Evolutionary conservation across 2,797 vertebrate genomes (phyloP).

Genomic region (Taenioides sp.): DNA sequence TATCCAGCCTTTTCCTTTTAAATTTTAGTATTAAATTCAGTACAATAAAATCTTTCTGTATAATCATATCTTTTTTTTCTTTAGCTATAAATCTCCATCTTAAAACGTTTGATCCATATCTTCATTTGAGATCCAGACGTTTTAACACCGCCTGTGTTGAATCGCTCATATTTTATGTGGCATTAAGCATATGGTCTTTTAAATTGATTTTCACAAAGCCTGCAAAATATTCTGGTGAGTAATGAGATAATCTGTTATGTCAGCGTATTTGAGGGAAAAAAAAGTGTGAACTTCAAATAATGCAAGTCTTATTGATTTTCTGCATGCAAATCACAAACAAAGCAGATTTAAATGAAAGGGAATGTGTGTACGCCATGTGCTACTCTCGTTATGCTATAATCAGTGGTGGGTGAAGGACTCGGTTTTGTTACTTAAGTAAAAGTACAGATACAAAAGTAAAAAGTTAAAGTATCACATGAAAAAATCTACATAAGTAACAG

Average conservation of each 20-base stretch:
- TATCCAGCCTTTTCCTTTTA: too few species aligned
- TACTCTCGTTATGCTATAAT: slow-evolving; percentile 19
- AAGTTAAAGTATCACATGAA: too few species aligned
- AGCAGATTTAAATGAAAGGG: slow-evolving; percentile 23
- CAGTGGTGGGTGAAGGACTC: neutral
- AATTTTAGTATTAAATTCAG: too few species aligned
- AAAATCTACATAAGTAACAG: too few species aligned
- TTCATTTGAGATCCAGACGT: neutral
- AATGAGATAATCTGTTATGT: slow-evolving; percentile 2
- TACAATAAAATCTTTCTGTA: neutral
- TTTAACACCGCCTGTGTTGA: neutral
- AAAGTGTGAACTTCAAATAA: slow-evolving; percentile 9
- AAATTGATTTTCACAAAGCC: slow-evolving; percentile 5
- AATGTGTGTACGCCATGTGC: slow-evolving; percentile 2
- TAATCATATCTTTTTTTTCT: neutral
- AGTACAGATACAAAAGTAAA: too few species aligned
- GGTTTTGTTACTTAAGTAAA: too few species aligned
- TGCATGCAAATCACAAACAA: slow-evolving; percentile 1
- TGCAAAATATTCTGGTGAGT: neutral
- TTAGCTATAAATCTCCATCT: neutral
- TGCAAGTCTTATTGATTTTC: slow-evolving; percentile 9
- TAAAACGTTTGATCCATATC: neutral
- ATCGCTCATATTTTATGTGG: neutral
- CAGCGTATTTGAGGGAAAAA: neutral
- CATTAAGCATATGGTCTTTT: neutral